Evolutionary conservation across 2,113 vertebrate genomes (phyloP).

Genomic region (Echinops telfairi): DNA sequence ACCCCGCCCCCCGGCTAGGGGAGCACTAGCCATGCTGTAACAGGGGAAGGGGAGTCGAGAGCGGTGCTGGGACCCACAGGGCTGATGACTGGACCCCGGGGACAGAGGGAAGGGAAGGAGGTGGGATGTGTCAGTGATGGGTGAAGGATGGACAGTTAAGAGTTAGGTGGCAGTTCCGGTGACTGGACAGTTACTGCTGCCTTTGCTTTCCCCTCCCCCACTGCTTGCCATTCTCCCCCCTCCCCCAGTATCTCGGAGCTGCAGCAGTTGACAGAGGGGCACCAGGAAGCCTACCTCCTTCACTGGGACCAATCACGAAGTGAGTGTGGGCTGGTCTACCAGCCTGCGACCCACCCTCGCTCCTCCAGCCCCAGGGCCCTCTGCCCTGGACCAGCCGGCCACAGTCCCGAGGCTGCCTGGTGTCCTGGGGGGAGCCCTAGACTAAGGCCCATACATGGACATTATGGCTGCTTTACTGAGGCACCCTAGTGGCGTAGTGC

Average conservation of each 20-base stretch:
- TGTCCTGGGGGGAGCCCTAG: neutral
- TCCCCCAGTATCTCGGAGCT: conserved; percentile 87
- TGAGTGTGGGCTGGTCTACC: neutral
- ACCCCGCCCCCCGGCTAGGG: neutral
- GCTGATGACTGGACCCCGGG: neutral
- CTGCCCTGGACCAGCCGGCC: neutral
- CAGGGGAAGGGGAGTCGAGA: neutral
- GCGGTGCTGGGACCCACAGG: neutral
- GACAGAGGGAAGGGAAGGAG: neutral
- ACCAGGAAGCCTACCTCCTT: conserved; percentile 87
- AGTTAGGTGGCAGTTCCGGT: neutral
- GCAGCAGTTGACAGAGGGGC: conserved; percentile 85
- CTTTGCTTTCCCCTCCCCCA: neutral
- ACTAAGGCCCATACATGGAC: neutral
- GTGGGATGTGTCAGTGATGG: rapidly evolving
- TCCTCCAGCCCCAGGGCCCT: neutral
- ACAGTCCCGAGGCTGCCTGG: neutral
- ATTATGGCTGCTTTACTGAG: neutral
- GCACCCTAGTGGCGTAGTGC: no score
- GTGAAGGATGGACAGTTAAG: rapidly evolving
- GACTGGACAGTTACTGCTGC: neutral
- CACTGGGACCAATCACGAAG: conserved; percentile 84
- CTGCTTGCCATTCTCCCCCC: neutral
- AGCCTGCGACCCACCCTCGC: neutral
- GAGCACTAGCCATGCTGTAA: neutral